Base-by-base conservation (phyloP, 2,797 vertebrate species). In the Cyclura pinguis region DNA sequence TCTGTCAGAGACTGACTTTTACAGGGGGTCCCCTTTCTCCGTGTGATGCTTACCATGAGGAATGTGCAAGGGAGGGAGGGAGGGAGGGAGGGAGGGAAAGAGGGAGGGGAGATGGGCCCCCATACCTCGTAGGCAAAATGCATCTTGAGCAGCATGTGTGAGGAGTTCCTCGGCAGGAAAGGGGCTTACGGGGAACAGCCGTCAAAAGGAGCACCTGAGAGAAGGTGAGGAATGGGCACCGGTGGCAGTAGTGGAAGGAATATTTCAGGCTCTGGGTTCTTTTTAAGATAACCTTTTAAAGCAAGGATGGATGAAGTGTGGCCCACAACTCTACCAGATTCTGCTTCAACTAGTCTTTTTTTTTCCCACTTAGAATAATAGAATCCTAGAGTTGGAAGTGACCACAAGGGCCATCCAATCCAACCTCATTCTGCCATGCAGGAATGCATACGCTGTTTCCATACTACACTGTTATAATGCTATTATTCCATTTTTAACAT, bases 71-170 rank as follows among this genome's bases (percentile, higher is more conserved):
- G 0, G 57, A 62, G 85, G 76, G 0, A 12, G 9, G 7, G 10
- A 87, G 47, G 7, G 10, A 87, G 47, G 29, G 0, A 10, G 22
- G 16, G 24, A 1, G 6, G 24, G 20, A 0, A 0, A 1, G 0
- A 0, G 0, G 13, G 74, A 24, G 67, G 69, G 13, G 72, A 84
- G 67, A 87, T 2, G 14, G 47, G 88, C 87, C 89, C 87, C 64
- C 64, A 29, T 92, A 87, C 90, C 95, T 95, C 0, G 7, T 94
- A 91, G 95, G 93, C 84, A 88, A 6, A 89, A 84, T 4, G 74
- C 57, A 84, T 84, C 32, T 50, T 93, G 93, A 93, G 92, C 81
- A 81, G 69, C 76, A 64, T 38, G 50, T n/a, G 16, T 52, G 8
- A 90, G 93, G 90, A 94, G 94, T 95, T 88, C 80, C 92, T 93